Evolutionary conservation across 1,140 invertebrate species (phyloP).

Genomic region (Drosophila arawakana): DNA sequence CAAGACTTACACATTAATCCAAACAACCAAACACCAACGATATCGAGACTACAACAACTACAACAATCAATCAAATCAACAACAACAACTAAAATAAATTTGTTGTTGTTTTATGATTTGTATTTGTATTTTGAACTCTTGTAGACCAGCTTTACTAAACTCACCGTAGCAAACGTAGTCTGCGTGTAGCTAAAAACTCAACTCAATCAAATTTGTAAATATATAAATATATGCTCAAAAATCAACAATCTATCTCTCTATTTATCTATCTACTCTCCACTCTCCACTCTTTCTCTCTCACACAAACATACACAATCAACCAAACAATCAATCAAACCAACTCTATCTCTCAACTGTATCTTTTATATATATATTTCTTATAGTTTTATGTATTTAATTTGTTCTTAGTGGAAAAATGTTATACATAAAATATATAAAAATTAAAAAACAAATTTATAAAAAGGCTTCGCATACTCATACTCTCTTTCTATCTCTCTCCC

Average conservation of each 20-base stretch:
- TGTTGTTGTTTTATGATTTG: constrained; percentile 39
- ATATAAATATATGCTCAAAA: constrained; percentile 60
- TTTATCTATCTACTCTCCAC: constrained; percentile 30
- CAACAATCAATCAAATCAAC: constrained; percentile 30
- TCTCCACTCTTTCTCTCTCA: constrained; percentile 44
- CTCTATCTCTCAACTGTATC: constrained; percentile 43
- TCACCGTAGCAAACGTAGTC: constrained; percentile 76
- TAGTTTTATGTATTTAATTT: constrained; percentile 69
- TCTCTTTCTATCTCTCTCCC: constrained; percentile 20
- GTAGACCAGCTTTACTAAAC: constrained; percentile 81
- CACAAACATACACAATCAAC: constrained; percentile 33
- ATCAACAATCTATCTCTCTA: constrained; percentile 57
- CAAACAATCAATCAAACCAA: constrained; percentile 3
- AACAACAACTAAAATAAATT: constrained; percentile 25
- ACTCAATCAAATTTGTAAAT: constrained; percentile 67
- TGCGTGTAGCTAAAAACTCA: constrained; percentile 61
- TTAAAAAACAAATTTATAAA: constrained; percentile 47
- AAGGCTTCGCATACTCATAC: constrained; percentile 82
- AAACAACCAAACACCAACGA: not conserved
- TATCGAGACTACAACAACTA: constrained; percentile 33
- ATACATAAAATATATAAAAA: constrained; percentile 51
- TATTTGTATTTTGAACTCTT: constrained; percentile 29
- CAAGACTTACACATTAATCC: constrained; percentile 57
- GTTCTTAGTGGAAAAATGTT: constrained; percentile 62
- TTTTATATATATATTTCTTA: constrained; percentile 44